Percentiles rank a stretch among this genome's conserved stretches.
Conservation (phyloP, 2,113 vertebrate genomes). For the Jacana jacana region DNA sequence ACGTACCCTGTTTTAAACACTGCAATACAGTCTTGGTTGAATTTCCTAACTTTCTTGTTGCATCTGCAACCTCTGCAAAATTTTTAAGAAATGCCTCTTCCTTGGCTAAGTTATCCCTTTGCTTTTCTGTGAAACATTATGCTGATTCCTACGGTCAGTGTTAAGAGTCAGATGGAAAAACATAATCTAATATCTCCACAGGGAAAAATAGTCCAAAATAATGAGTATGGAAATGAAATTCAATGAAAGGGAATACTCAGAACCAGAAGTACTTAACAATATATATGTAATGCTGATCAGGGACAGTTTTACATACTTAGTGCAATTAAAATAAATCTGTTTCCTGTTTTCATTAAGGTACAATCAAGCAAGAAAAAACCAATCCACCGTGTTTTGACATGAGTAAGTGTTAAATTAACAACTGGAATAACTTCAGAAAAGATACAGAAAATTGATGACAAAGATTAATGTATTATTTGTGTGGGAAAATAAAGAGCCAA, state of each 20-base stretch:
- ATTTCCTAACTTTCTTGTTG: background rate
- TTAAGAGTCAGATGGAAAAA: background rate
- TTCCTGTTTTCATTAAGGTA: background rate
- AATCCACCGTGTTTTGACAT: background rate
- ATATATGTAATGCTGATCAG: background rate
- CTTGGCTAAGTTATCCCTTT: background rate
- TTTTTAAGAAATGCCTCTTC: background rate
- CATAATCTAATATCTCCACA: background rate
- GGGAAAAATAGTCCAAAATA: background rate
- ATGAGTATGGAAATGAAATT: too few species aligned
- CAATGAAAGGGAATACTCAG: background rate
- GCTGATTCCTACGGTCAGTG: background rate
- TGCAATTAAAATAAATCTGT: background rate
- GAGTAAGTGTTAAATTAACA: background rate
- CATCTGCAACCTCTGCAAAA: background rate
- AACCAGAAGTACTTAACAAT: background rate
- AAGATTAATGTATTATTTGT: background rate
- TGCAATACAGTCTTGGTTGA: background rate
- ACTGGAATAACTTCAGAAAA: background rate
- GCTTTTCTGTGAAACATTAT: background rate
- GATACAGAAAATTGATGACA: background rate
- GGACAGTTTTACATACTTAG: background rate
- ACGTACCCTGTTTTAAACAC: background rate
- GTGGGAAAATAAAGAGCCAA: background rate
- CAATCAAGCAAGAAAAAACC: background rate